phyloP scores from a whole-genome alignment of 2,888 invertebrate species.

The Phanerotoma sp. region DNA sequence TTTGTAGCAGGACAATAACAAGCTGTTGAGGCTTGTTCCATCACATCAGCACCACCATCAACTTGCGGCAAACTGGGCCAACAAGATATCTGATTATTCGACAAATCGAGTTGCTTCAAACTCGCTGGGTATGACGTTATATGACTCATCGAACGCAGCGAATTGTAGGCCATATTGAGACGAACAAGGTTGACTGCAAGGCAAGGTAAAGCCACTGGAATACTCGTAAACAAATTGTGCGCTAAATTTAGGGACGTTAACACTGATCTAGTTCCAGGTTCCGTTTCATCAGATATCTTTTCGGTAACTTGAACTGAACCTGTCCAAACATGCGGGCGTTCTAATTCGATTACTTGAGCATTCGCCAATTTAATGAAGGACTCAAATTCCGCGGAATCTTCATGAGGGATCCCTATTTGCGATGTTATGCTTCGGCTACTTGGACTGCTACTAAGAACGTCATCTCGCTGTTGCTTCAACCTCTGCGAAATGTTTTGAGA shows the following conservation, averaged over 20 bases:
- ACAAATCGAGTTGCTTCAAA: constrained; percentile 88
- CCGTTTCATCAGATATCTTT: constrained; percentile 65
- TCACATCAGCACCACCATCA: constrained; percentile 65
- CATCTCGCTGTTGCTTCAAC: constrained; percentile 38
- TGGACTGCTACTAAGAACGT: constrained; percentile 44
- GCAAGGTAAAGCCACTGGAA: constrained; percentile 89
- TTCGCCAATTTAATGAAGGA: constrained; percentile 55
- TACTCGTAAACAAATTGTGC: constrained; percentile 85
- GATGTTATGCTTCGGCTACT: constrained; percentile 46
- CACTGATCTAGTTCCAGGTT: constrained; percentile 65
- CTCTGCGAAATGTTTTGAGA: constrained; percentile 48
- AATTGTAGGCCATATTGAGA: constrained; percentile 91
- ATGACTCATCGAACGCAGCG: constrained; percentile 60
- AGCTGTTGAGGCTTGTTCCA: constrained; percentile 69
- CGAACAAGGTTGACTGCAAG: constrained; percentile 82
- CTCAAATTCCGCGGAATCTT: constrained; percentile 53
- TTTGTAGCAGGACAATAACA: constrained; percentile 66
- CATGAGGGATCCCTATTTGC: constrained; percentile 45
- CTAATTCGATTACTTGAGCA: constrained; percentile 62
- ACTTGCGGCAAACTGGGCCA: constrained; percentile 83
- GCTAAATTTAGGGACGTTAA: constrained; percentile 81
- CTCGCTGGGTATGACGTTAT: constrained; percentile 88
- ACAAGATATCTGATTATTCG: constrained; percentile 86
- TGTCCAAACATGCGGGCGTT: constrained; percentile 78
- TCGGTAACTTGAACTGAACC: constrained; percentile 68